A percentile compares a stretch with the other conserved stretches of the same genome.
Conservation (phyloP, 1,140 invertebrate species). For the Temnothorax nylanderi region DNA sequence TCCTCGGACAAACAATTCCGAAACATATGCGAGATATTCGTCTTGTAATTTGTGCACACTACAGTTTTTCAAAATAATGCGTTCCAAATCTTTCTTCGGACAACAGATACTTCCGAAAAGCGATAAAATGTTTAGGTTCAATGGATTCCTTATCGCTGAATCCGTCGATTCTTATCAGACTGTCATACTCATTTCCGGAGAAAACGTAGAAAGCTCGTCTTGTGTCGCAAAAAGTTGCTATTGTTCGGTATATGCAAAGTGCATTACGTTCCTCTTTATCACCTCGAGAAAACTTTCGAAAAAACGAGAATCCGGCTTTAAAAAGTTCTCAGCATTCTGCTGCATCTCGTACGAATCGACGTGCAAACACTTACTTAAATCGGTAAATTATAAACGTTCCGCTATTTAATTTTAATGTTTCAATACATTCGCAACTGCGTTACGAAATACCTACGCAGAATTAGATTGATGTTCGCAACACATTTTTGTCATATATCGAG, state of each 20-base stretch:
- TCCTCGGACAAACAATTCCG: neutral
- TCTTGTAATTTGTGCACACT: neutral
- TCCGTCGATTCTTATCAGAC: neutral
- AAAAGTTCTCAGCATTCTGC: neutral
- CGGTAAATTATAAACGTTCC: neutral
- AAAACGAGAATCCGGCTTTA: neutral
- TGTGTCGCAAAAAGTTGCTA: neutral
- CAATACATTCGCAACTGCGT: neutral
- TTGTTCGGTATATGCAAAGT: neutral
- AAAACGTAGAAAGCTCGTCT: neutral
- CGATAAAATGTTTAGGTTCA: neutral
- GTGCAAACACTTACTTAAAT: neutral
- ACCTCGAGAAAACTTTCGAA: neutral
- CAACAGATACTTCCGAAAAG: neutral
- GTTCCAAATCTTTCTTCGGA: neutral
- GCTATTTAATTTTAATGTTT: neutral
- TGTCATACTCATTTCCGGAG: neutral
- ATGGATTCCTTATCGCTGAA: neutral
- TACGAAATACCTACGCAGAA: neutral
- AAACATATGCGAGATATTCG: neutral
- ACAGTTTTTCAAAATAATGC: neutral
- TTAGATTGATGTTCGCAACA: neutral
- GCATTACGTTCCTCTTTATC: neutral
- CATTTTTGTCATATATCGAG: neutral
- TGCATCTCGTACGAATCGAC: neutral